Base-by-base conservation (phyloP, 2,113 vertebrate species). In the Eulemur macaco region DNA sequence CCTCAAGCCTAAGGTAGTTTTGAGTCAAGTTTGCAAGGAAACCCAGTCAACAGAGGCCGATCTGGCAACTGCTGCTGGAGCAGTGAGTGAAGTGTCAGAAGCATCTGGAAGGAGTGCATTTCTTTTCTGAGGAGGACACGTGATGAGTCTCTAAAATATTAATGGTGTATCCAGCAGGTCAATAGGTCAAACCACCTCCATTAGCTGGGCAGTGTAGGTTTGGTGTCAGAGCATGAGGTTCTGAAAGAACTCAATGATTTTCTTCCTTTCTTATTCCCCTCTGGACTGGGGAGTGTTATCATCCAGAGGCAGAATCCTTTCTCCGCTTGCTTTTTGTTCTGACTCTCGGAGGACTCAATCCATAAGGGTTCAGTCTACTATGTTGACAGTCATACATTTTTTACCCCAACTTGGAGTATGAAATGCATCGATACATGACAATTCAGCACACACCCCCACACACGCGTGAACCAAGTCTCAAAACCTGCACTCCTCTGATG, bases 131-230 rank as follows among this genome's bases (percentile, higher is more conserved):
- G 29, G 15, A 66, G 8, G 52, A 29, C 50, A 2, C 42, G 14
- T 52, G 63, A 47, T 52, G 60, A 93, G n/a, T 50, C 27, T 82
- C 34, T 82, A 29, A 93, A 66, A 20, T 54, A 95, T 29, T 74
- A 42, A 34, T 56, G 20, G 25, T 71, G 1, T 29, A 52, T 52
- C 47, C 5, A 21, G 12, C 34, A 73, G n/a, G 52, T 82, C 77
- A 77, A 4, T 14, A 29, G 84, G 64, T 66, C 92, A 83, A 8
- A 31, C 78, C 63, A 39, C 42, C 76, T 68, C 92, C 86, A 83
- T 78, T 73, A 93, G 78, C 45, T 1, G 0, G n/a, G 54, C 39
- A 47, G 20, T 29, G 7, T 58, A 37, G 37, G 21, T 18, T 37
- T 80, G 68, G 47, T 13, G 0, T 92, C 69, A 10, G 54, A 82